Conservation (phyloP, 2,888 invertebrate species). For the Petrolisthes cinctipes region DNA sequence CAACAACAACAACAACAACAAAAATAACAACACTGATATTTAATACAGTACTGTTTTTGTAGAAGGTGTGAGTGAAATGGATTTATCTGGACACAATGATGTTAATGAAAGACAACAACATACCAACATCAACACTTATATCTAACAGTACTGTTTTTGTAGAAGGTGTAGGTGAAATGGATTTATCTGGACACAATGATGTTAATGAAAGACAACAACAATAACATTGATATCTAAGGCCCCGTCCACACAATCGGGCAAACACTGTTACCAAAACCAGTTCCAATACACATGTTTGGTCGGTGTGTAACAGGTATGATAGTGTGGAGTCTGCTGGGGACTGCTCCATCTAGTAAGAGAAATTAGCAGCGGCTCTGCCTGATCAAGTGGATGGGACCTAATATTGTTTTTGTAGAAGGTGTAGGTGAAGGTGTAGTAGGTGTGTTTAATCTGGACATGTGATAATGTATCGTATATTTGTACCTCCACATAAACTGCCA, state of each 20-base stretch:
- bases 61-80: neutral
- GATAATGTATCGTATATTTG: constrained; percentile 30
- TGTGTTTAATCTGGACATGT: neutral
- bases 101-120: neutral
- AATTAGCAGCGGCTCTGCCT: no score
- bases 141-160: neutral
- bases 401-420: neutral
- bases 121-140: neutral
- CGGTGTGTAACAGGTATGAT: no score
- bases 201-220: neutral
- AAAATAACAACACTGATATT: neutral
- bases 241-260: no score
- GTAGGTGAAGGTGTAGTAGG: neutral
- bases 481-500: constrained; percentile 27
- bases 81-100: neutral
- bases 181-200: neutral
- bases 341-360: no score
- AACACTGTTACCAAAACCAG: no score
- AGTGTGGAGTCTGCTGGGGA: no score
- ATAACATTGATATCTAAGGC: no score
- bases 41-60: neutral
- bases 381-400: neutral
- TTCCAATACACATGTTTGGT: no score
- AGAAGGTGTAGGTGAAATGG: neutral
- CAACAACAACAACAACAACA: neutral